phyloP scores from a whole-genome alignment of 2,888 invertebrate species.

The Deilephila elpenor region DNA sequence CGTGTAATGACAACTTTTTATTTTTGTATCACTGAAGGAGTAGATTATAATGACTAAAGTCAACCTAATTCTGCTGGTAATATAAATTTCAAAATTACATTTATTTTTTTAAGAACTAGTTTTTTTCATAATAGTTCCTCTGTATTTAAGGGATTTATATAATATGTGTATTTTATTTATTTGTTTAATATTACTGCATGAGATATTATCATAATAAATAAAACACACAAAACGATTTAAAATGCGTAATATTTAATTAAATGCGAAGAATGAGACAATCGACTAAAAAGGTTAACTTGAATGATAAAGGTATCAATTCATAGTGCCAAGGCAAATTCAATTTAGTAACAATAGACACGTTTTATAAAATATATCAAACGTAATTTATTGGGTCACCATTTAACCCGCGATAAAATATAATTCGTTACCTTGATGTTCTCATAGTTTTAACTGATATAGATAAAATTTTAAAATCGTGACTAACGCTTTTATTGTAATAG shows the following conservation, averaged over 20 bases:
- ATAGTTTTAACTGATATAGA: not conserved
- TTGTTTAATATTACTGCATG: not conserved
- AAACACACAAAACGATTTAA: not conserved
- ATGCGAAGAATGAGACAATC: slow-evolving; percentile 5
- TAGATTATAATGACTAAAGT: no score
- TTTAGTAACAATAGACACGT: not conserved
- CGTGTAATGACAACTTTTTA: not conserved
- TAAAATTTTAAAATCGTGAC: not conserved
- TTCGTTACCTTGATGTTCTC: not conserved
- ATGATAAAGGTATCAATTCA: slow-evolving; percentile 15
- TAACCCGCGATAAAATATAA: not conserved
- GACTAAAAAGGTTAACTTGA: not conserved
- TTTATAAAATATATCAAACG: not conserved
- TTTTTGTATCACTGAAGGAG: no score
- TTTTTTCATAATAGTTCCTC: not conserved
- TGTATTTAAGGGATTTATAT: not conserved
- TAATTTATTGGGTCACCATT: not conserved
- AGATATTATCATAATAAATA: no score
- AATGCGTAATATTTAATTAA: not conserved
- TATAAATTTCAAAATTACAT: no score
- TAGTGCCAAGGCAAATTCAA: not conserved
- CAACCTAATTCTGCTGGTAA: no score
- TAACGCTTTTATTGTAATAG: slow-evolving; percentile 8
- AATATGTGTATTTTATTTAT: not conserved
- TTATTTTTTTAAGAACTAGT: no score